Percentiles rank a stretch among this genome's conserved stretches.
Evolutionary conservation across 2,797 vertebrate genomes (phyloP).

Genomic region (Anabas testudineus): DNA sequence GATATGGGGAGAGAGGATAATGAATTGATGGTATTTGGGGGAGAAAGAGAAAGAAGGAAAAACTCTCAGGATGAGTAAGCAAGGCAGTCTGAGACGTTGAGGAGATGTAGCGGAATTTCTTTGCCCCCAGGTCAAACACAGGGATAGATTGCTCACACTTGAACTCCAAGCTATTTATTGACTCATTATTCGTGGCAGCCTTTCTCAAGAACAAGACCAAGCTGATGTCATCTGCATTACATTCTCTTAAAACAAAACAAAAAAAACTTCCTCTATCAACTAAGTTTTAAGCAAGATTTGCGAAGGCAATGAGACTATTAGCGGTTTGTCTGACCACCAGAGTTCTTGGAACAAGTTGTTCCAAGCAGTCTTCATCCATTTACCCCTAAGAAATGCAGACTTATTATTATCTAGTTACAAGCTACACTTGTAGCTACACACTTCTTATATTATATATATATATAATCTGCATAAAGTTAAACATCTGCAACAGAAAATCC

Average conservation of each 20-base stretch:
- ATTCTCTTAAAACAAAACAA: conserved; percentile 4
- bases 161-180: conserved; percentile 59
- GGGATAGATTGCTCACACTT: conserved; percentile 49
- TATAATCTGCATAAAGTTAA: too few species aligned
- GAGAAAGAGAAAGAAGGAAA: background rate
- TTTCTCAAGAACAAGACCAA: conserved; percentile 28
- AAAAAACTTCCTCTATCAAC: background rate
- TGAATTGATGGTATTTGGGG: conserved; percentile 2
- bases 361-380: too few species aligned
- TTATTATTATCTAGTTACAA: background rate
- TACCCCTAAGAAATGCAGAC: background rate
- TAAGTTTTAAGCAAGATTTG: conserved; percentile 5
- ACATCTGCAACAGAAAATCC: too few species aligned
- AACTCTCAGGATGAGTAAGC: conserved; percentile 6
- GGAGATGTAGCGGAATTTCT: conserved; percentile 43
- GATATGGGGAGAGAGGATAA: background rate
- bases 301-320: conserved; percentile 25
- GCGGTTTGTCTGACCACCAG: conserved; percentile 30
- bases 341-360: conserved; percentile 27
- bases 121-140: conserved; percentile 41
- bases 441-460: too few species aligned
- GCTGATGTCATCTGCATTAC: conserved; percentile 13
- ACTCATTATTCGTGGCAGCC: conserved; percentile 13
- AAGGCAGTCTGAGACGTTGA: conserved; percentile 36
- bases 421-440: too few species aligned